Conservation (phyloP, 2,888 invertebrate species). For the Drepanosiphum platanoidis region DNA sequence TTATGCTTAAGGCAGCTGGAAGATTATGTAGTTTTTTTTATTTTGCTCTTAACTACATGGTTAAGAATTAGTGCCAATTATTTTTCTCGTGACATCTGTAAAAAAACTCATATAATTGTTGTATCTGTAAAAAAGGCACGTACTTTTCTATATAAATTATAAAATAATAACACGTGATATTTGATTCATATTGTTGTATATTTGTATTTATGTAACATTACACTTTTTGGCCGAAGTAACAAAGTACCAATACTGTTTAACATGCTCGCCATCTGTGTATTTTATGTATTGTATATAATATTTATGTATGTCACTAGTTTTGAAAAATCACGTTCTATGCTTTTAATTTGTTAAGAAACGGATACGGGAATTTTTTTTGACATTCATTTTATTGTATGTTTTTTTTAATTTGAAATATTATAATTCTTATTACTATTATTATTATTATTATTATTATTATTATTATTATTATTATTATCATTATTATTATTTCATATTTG, state of each 20-base stretch:
- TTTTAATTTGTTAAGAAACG: background rate
- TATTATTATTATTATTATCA: too few relatives aligned
- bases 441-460: slow-evolving; percentile 4
- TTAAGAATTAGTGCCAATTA: background rate
- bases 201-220: background rate
- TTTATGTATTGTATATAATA: background rate
- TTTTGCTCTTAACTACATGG: background rate
- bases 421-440: background rate
- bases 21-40: background rate
- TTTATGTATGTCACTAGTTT: background rate
- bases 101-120: background rate
- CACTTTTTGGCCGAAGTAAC: too few relatives aligned
- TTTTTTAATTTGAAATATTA: background rate
- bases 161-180: too few relatives aligned
- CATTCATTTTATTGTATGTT: background rate
- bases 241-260: background rate
- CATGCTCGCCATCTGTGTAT: background rate
- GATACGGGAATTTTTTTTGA: background rate
- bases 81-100: background rate
- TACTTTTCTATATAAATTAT: background rate
- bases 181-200: background rate
- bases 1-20: slow-evolving; percentile 1
- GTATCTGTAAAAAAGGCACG: background rate
- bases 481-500: too few relatives aligned
- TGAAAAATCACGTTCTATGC: background rate